phyloP scores from a whole-genome alignment of 2,797 vertebrate species.

The Sebastes melanostomus region DNA sequence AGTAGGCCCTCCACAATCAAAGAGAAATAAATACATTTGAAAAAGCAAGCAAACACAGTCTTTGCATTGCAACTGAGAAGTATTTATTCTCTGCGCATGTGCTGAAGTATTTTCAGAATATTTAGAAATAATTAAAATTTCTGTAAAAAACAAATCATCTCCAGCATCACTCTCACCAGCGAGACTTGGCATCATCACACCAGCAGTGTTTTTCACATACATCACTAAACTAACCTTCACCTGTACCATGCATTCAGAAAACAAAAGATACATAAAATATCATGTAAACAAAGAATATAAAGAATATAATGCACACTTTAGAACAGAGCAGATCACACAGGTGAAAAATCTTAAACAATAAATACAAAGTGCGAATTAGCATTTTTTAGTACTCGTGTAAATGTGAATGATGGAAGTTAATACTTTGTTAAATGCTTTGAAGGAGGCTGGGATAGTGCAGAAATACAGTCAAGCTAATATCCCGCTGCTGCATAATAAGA shows the following conservation, averaged over 20 bases:
- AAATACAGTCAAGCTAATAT: neutral
- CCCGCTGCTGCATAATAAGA: neutral
- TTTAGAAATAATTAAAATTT: constrained; percentile 64
- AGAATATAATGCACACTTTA: constrained; percentile 43
- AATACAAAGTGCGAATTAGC: constrained; percentile 39
- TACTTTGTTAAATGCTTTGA: constrained; percentile 26
- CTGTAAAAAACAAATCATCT: constrained; percentile 40
- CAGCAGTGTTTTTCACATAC: constrained; percentile 44
- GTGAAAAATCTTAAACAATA: constrained; percentile 9
- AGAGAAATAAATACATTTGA: neutral
- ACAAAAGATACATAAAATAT: constrained; percentile 33
- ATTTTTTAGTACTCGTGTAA: constrained; percentile 5
- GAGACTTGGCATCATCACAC: constrained; percentile 11
- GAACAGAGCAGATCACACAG: constrained; percentile 41
- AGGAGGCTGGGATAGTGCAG: neutral
- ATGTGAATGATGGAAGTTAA: constrained; percentile 15
- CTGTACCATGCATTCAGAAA: constrained; percentile 55
- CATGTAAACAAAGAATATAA: constrained; percentile 42
- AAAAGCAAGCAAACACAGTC: constrained; percentile 32
- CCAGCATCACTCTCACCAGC: constrained; percentile 24
- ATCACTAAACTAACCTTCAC: constrained; percentile 21
- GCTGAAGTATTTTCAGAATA: constrained; percentile 59
- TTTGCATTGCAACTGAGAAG: constrained; percentile 65
- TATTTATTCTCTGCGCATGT: constrained; percentile 73
- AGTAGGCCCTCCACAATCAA: neutral